phyloP scores from a whole-genome alignment of 2,888 invertebrate genomes.

The Agonum fuliginosum region DNA sequence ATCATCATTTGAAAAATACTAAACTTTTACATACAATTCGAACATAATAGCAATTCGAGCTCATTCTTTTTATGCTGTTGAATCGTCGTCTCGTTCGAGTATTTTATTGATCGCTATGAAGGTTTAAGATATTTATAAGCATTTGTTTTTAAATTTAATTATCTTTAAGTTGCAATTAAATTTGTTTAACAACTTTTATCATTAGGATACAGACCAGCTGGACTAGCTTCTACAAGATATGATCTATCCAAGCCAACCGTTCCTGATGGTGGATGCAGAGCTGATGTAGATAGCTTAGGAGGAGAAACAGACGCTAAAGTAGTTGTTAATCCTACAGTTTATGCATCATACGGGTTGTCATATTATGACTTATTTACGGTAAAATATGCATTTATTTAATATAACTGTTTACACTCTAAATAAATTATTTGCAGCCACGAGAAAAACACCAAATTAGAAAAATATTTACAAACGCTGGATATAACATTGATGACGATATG shows the following conservation, averaged over 20 bases:
- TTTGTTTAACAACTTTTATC: background rate
- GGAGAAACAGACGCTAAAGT: slow-evolving; percentile 69
- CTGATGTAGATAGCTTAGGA: slow-evolving; percentile 68
- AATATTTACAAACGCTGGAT: slow-evolving; percentile 76
- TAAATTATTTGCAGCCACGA: slow-evolving; percentile 66
- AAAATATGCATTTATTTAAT: slow-evolving; percentile 52
- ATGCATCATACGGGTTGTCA: slow-evolving; percentile 71
- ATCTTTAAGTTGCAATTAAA: too few relatives aligned
- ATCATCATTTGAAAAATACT: too few relatives aligned
- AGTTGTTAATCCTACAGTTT: slow-evolving; percentile 72
- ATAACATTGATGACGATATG: slow-evolving; percentile 73
- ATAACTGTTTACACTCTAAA: background rate
- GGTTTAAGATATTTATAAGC: too few relatives aligned
- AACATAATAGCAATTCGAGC: too few relatives aligned
- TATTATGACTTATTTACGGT: slow-evolving; percentile 72
- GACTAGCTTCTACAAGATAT: slow-evolving; percentile 66
- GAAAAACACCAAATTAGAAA: slow-evolving; percentile 69
- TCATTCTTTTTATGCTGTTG: background rate
- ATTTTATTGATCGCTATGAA: too few relatives aligned
- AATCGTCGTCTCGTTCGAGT: too few relatives aligned
- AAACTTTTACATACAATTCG: too few relatives aligned
- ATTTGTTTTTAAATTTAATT: too few relatives aligned
- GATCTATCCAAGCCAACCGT: slow-evolving; percentile 66
- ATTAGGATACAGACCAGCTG: slow-evolving; percentile 63
- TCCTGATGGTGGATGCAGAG: slow-evolving; percentile 66